Conservation (phyloP, 2,888 invertebrate species). For the Cremastinae sp. region DNA sequence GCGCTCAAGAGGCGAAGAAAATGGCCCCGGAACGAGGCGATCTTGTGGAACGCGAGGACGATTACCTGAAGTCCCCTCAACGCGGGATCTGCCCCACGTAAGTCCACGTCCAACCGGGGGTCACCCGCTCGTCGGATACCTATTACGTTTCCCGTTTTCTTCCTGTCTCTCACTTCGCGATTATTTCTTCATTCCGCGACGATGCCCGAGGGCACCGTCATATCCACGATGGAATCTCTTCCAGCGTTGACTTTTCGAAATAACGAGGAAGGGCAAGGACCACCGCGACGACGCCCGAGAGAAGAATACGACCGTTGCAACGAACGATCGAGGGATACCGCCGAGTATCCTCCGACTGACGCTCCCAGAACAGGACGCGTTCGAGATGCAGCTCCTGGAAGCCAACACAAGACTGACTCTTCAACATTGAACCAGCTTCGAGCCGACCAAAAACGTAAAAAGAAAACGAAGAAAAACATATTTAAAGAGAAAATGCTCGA, state of each 20-base stretch:
- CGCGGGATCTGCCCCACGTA: no score
- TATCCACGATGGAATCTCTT: neutral
- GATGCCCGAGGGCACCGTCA: neutral
- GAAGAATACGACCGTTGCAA: neutral
- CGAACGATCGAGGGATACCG: conserved; percentile 22
- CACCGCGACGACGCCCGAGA: no score
- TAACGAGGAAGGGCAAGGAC: no score
- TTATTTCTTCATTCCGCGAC: no score
- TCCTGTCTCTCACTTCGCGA: no score
- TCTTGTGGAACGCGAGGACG: conserved; percentile 5
- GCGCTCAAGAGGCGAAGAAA: neutral
- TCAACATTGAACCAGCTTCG: conserved; percentile 42
- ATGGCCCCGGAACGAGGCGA: neutral
- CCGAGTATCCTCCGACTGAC: conserved; percentile 11
- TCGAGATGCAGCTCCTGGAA: conserved; percentile 30
- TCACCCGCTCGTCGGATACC: neutral
- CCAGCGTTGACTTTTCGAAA: no score
- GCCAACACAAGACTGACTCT: conserved; percentile 61
- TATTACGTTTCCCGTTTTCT: neutral
- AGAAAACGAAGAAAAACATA: neutral
- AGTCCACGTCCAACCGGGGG: no score
- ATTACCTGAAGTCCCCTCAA: neutral
- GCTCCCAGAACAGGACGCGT: conserved; percentile 12
- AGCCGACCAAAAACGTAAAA: conserved; percentile 8
- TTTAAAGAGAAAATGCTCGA: neutral